These are phyloP conservation scores for Chymomyza procnemis DNA, from an alignment of 2,888 invertebrate genomes.

Conservation along the genomic window DNA sequence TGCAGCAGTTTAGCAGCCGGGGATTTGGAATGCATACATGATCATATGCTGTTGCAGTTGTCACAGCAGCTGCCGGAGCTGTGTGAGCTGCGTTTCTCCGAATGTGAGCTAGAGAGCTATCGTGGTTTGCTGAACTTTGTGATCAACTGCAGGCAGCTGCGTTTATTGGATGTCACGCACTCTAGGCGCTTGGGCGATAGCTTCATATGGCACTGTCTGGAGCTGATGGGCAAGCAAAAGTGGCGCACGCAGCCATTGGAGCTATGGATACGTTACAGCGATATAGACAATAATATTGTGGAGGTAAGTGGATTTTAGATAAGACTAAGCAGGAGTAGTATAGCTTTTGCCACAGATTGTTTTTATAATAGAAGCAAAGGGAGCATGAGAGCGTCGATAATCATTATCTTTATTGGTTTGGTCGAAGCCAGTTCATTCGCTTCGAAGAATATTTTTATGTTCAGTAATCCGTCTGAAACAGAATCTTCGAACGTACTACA, in stretches of 20 bases:
- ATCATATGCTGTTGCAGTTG: slow-evolving; percentile 53
- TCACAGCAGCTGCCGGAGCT: slow-evolving; percentile 50
- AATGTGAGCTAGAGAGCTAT: slow-evolving; percentile 64
- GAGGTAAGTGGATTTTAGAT: slow-evolving; percentile 13
- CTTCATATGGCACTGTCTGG: slow-evolving; percentile 50
- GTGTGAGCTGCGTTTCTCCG: slow-evolving; percentile 59
- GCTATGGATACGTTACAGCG: slow-evolving; percentile 62
- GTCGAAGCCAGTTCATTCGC: too few relatives aligned
- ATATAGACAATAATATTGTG: slow-evolving; percentile 42
- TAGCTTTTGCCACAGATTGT: too few relatives aligned
- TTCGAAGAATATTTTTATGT: too few relatives aligned
- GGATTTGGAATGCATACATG: slow-evolving; percentile 51
- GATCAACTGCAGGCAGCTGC: slow-evolving; percentile 53
- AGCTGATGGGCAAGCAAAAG: slow-evolving; percentile 52
- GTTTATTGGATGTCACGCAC: slow-evolving; percentile 55
- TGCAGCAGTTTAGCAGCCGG: slow-evolving; percentile 31
- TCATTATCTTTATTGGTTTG: too few relatives aligned
- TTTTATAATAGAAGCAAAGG: too few relatives aligned
- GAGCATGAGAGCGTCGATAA: too few relatives aligned
- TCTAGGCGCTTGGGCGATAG: slow-evolving; percentile 50
- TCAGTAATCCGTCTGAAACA: too few relatives aligned
- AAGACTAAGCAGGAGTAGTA: too few relatives aligned
- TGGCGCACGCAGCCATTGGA: slow-evolving; percentile 60
- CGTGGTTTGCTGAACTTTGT: slow-evolving; percentile 59
- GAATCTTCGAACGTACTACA: too few relatives aligned